Percentiles rank a stretch among this genome's conserved stretches.
These are phyloP conservation scores for Hormiphora californensis DNA, from an alignment of 37 sponge, comb jelly and placozoan genomes.

Conservation along the genomic window DNA sequence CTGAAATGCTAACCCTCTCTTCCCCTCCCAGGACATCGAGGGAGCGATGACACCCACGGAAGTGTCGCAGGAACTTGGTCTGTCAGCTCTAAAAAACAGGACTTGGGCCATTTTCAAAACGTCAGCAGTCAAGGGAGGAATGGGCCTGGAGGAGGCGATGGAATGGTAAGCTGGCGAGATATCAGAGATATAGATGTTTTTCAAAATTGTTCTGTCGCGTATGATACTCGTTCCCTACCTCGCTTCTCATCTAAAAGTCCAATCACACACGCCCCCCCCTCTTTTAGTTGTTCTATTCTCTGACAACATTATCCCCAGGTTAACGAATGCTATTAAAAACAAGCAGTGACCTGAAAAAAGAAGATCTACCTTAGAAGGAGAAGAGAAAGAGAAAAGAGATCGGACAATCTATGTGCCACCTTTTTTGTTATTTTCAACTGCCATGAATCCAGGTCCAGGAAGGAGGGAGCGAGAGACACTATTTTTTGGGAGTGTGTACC, in stretches of 20 bases:
- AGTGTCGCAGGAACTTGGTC: conserved; percentile 82
- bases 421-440: no score
- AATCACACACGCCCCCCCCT: background rate
- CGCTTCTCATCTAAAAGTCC: background rate
- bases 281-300: background rate
- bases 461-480: no score
- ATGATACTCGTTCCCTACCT: no score
- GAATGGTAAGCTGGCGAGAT: conserved; percentile 75
- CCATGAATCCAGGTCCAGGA: no score
- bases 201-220: no score
- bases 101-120: conserved; percentile 99
- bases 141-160: conserved; percentile 96
- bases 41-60: conserved; percentile 93
- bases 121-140: conserved; percentile 88
- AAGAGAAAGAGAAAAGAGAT: no score
- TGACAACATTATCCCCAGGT: background rate
- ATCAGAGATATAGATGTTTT: no score
- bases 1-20: no score
- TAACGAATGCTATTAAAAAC: conserved; percentile 2
- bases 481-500: no score
- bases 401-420: no score
- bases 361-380: no score
- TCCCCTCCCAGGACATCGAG: conserved; percentile 84
- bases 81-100: conserved; percentile 87
- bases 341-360: no score